A percentile compares a stretch with the other conserved stretches of the same genome.
Conservation (phyloP, 2,888 invertebrate species). For the Aspidiotus rigidus region DNA sequence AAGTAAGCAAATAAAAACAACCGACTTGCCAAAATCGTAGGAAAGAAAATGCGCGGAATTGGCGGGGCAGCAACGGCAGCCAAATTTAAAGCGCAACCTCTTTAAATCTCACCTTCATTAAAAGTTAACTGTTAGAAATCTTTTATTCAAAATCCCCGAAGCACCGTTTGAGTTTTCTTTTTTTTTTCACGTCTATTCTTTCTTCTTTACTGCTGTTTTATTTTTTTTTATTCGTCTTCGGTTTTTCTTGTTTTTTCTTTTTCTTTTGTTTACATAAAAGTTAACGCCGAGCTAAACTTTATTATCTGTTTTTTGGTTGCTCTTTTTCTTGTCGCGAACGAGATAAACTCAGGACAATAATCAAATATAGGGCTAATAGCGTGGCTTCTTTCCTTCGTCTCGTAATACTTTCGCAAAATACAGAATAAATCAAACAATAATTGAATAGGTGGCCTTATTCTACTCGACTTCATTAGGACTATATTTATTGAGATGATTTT, state of each 20-base stretch:
- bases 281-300: constrained; percentile 30
- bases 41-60: constrained; percentile 11
- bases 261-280: constrained; percentile 31
- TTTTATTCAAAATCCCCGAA: constrained; percentile 33
- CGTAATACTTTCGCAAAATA: too few relatives aligned
- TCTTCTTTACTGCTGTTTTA: neutral
- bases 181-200: constrained; percentile 16
- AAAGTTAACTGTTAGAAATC: constrained; percentile 33
- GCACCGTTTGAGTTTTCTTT: constrained; percentile 25
- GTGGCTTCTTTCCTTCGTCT: too few relatives aligned
- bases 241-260: constrained; percentile 18
- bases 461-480: too few relatives aligned
- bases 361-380: too few relatives aligned
- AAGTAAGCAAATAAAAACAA: constrained; percentile 33
- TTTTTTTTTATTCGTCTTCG: constrained; percentile 16
- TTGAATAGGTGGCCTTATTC: too few relatives aligned
- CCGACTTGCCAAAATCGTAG: constrained; percentile 25
- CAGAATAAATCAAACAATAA: too few relatives aligned
- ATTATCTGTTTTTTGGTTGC: constrained; percentile 25
- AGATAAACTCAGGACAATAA: too few relatives aligned
- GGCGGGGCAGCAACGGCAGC: constrained; percentile 23
- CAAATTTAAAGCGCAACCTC: constrained; percentile 31
- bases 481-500: too few relatives aligned
- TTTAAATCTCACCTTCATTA: constrained; percentile 33
- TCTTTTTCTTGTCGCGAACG: neutral